phyloP scores from a whole-genome alignment of 2,113 vertebrate species.

The Gobius niger region DNA sequence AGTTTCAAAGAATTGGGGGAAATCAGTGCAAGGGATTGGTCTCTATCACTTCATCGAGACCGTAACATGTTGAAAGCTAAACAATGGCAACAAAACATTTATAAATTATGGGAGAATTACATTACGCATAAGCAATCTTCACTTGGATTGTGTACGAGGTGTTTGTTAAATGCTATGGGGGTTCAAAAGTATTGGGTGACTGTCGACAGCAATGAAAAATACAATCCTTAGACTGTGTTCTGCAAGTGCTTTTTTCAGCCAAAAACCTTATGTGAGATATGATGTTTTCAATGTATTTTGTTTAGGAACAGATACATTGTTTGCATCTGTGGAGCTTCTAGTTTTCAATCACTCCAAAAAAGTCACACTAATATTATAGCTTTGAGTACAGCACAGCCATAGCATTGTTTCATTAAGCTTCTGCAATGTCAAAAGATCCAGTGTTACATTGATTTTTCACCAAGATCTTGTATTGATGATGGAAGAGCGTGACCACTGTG shows the following conservation, averaged over 20 bases:
- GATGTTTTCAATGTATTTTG: too few relatives aligned
- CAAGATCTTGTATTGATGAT: too few relatives aligned
- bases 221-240: neutral
- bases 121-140: neutral
- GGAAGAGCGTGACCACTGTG: too few relatives aligned
- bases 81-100: neutral
- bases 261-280: too few relatives aligned
- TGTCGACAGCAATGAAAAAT: neutral
- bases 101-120: neutral
- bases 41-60: conserved; percentile 8
- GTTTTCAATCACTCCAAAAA: too few relatives aligned
- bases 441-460: too few relatives aligned
- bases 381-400: too few relatives aligned
- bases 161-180: neutral
- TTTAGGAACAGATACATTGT: too few relatives aligned
- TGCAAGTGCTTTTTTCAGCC: neutral
- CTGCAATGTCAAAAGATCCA: too few relatives aligned
- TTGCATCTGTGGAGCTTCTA: too few relatives aligned
- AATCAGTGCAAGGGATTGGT: conserved; percentile 9
- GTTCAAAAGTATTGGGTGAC: neutral
- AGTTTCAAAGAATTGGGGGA: conserved; percentile 14
- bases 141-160: neutral
- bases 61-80: conserved; percentile 7
- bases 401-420: too few relatives aligned
- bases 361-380: too few relatives aligned